Percentiles rank a stretch among this genome's conserved stretches.
These are phyloP conservation scores for Nomada flava DNA, from an alignment of 2,888 invertebrate genomes.

Conservation along the genomic window DNA sequence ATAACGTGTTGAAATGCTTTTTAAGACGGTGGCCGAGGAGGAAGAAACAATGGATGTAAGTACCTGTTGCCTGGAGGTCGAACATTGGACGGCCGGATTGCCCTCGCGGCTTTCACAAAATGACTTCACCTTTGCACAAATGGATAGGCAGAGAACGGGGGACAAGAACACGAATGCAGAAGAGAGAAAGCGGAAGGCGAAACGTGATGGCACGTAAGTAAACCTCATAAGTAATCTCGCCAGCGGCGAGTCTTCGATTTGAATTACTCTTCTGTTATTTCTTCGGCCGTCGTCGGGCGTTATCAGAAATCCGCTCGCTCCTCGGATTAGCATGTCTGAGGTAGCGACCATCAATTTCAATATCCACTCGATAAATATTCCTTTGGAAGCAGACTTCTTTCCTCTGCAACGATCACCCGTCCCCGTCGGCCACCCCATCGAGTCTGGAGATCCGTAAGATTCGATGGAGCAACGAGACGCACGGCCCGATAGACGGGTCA, in stretches of 20 bases:
- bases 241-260: constrained; percentile 72
- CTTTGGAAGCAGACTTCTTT: constrained; percentile 74
- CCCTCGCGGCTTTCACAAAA: constrained; percentile 53
- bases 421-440: constrained; percentile 37
- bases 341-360: constrained; percentile 79
- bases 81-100: constrained; percentile 17
- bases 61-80: constrained; percentile 53
- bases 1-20: background rate
- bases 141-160: background rate
- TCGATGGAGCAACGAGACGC: constrained; percentile 70
- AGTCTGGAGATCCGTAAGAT: constrained; percentile 67
- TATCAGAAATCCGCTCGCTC: constrained; percentile 75
- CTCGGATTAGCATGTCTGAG: constrained; percentile 80
- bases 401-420: constrained; percentile 62
- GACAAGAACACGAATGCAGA: background rate
- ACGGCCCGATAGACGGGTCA: constrained; percentile 72
- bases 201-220: constrained; percentile 67
- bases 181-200: constrained; percentile 8
- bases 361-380: constrained; percentile 80
- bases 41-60: constrained; percentile 25
- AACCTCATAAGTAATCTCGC: constrained; percentile 75
- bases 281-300: constrained; percentile 73
- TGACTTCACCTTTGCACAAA: constrained; percentile 33
- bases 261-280: constrained; percentile 74
- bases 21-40: background rate